Percentiles rank a stretch among this genome's conserved stretches.
phyloP scores from a whole-genome alignment of 2,888 invertebrate genomes.

The Tachina grossa region DNA sequence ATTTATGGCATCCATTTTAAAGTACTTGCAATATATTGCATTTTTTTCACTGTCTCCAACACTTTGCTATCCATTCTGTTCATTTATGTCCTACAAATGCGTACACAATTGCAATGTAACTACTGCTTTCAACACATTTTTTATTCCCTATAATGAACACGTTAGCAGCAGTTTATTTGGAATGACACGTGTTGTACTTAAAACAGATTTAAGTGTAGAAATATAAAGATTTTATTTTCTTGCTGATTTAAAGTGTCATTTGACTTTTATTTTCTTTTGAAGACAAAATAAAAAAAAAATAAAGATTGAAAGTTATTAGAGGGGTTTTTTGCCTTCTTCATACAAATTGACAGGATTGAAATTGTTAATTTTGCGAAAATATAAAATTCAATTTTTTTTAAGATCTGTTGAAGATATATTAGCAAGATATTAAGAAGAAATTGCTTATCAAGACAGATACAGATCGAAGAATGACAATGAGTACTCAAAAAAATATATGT shows the following conservation, averaged over 20 bases:
- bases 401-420: no score
- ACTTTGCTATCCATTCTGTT: neutral
- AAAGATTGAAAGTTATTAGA: neutral
- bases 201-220: conserved; percentile 42
- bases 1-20: conserved; percentile 36
- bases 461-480: no score
- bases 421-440: no score
- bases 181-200: conserved; percentile 53
- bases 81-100: neutral
- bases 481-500: no score
- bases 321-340: no score
- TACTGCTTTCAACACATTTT: conserved; percentile 22
- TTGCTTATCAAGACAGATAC: no score
- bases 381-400: no score
- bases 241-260: conserved; percentile 2
- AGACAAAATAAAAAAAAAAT: neutral
- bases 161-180: conserved; percentile 55
- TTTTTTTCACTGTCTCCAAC: conserved; percentile 15
- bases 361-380: no score
- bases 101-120: neutral
- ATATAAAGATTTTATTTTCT: neutral
- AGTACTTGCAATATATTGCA: conserved; percentile 40
- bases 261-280: neutral
- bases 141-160: conserved; percentile 40
- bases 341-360: no score